Conservation (phyloP, 1,140 invertebrate genomes). For the Leptonema lineaticorne region DNA sequence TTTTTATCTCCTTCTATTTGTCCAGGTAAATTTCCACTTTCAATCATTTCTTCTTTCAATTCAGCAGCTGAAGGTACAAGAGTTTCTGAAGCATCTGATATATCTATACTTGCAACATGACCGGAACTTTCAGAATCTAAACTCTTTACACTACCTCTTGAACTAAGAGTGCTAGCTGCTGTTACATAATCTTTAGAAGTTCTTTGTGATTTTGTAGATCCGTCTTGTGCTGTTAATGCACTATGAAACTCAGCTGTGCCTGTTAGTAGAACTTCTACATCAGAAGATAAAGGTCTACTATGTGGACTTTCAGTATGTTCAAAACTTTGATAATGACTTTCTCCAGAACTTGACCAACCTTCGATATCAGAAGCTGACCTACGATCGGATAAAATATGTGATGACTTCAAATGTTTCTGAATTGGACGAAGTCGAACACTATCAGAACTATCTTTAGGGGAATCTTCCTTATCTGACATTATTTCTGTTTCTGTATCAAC, state of each 20-base stretch:
- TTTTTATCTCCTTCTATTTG: conserved; percentile 52
- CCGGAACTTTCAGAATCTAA: conserved; percentile 86
- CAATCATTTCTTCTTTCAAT: conserved; percentile 57
- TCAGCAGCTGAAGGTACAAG: conserved; percentile 78
- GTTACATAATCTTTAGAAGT: conserved; percentile 83
- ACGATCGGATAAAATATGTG: conserved; percentile 58
- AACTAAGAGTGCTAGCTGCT: conserved; percentile 79
- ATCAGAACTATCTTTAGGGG: conserved; percentile 52
- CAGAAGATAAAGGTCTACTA: conserved; percentile 83
- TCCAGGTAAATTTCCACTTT: conserved; percentile 54
- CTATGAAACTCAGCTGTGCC: conserved; percentile 86
- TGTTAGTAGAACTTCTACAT: conserved; percentile 74
- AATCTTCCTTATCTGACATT: conserved; percentile 51
- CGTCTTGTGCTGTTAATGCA: conserved; percentile 75
- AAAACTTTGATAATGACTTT: conserved; percentile 86
- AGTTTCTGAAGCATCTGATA: conserved; percentile 87
- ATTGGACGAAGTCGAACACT: conserved; percentile 49
- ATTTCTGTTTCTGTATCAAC: conserved; percentile 55
- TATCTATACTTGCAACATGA: conserved; percentile 82
- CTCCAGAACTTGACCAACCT: conserved; percentile 82
- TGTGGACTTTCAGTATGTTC: conserved; percentile 71
- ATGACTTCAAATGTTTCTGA: conserved; percentile 57
- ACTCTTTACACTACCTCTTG: conserved; percentile 85
- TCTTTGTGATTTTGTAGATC: conserved; percentile 66
- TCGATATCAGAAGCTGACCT: conserved; percentile 70